Percentiles rank a stretch among this genome's conserved stretches.
Conservation (phyloP, 1,140 invertebrate genomes). For the Macrocentrus cingulum region DNA sequence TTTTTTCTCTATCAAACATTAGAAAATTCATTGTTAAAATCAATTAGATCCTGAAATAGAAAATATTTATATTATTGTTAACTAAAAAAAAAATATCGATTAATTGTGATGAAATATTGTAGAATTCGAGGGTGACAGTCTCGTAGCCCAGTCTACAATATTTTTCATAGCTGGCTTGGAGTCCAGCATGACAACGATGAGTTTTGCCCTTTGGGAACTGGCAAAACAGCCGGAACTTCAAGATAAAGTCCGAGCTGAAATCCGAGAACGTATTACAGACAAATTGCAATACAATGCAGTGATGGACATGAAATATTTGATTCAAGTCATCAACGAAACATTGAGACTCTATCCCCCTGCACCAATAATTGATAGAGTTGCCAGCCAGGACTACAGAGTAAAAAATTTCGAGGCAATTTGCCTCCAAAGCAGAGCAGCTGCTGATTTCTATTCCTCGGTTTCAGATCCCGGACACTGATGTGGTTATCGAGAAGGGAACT, state of each 20-base stretch:
- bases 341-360: constrained; percentile 61
- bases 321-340: constrained; percentile 32
- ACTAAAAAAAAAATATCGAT: not conserved
- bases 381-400: constrained; percentile 28
- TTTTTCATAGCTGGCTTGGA: constrained; percentile 58
- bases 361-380: constrained; percentile 56
- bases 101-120: not conserved
- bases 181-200: constrained; percentile 55
- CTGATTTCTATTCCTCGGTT: constrained; percentile 4
- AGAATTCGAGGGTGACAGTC: constrained; percentile 24
- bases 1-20: no score
- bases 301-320: constrained; percentile 27
- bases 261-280: constrained; percentile 47
- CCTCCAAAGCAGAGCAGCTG: not conserved
- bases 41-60: no score
- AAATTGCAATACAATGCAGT: constrained; percentile 22
- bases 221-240: constrained; percentile 30
- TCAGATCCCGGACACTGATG: constrained; percentile 49
- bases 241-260: constrained; percentile 60
- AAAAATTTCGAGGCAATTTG: not conserved
- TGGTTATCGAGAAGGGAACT: constrained; percentile 51
- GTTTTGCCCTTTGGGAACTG: constrained; percentile 48
- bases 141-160: constrained; percentile 35
- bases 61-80: no score
- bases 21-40: no score